phyloP scores from a whole-genome alignment of 2,797 vertebrate genomes.

The Melanotaenia parkinsoni region DNA sequence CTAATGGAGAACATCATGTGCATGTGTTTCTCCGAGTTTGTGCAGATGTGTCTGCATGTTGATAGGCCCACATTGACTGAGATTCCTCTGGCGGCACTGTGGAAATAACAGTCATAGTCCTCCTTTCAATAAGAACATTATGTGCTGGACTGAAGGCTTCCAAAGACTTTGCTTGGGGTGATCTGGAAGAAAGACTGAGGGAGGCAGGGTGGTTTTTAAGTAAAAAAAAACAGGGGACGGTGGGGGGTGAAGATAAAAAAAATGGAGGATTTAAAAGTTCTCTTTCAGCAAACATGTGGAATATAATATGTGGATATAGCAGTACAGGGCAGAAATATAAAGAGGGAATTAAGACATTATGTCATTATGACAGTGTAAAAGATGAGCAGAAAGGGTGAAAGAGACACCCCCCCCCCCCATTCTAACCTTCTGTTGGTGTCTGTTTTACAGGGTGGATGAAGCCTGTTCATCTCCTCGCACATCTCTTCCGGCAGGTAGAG shows the following conservation, averaged over 20 bases:
- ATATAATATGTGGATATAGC: constrained; percentile 12
- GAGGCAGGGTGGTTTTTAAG: constrained; percentile 38
- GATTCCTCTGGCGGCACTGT: constrained; percentile 52
- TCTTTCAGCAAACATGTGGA: constrained; percentile 37
- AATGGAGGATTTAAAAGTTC: constrained; percentile 23
- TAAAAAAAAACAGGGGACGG: constrained; percentile 16
- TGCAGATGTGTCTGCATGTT: constrained; percentile 3
- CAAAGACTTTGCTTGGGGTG: constrained; percentile 72
- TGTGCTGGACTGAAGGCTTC: constrained; percentile 53
- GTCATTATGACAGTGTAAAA: constrained; percentile 14
- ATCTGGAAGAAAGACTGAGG: constrained; percentile 43
- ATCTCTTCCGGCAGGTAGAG: constrained; percentile 63
- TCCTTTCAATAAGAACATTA: constrained; percentile 59
- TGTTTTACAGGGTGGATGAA: constrained; percentile 74
- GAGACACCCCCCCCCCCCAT: not conserved
- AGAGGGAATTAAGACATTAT: constrained; percentile 5
- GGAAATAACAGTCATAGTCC: constrained; percentile 39
- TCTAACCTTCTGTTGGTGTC: constrained; percentile 8
- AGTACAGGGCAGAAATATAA: not conserved
- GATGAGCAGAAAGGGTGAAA: not conserved
- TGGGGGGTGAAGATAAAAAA: constrained; percentile 17
- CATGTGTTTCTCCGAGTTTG: not conserved
- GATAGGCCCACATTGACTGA: constrained; percentile 6
- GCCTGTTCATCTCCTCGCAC: constrained; percentile 63
- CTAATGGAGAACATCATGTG: constrained; percentile 2